These are phyloP conservation scores for Listronotus bonariensis DNA, from an alignment of 1,140 invertebrate species.

Conservation along the genomic window DNA sequence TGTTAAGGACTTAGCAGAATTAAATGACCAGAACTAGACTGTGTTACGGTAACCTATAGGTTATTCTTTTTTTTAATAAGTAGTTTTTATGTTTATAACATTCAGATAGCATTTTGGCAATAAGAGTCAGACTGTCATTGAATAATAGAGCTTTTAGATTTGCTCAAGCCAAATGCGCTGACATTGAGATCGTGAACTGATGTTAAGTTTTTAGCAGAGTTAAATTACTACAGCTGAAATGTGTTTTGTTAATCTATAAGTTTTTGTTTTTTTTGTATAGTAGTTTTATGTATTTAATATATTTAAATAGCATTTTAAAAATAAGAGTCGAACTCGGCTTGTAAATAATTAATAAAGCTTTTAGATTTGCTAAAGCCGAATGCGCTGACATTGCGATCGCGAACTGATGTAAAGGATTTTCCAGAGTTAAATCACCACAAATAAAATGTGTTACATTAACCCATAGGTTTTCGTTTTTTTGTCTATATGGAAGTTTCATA, in stretches of 20 bases:
- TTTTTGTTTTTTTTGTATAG: too few species aligned
- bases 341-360: conserved; percentile 37
- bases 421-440: conserved; percentile 1
- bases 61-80: too few species aligned
- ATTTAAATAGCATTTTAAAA: too few species aligned
- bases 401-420: conserved; percentile 16
- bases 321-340: conserved; percentile 35
- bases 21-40: not conserved
- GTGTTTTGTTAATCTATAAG: too few species aligned
- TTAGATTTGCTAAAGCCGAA: conserved; percentile 32
- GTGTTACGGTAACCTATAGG: too few species aligned
- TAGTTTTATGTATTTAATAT: too few species aligned
- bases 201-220: conserved; percentile 9
- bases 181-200: conserved; percentile 26
- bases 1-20: conserved; percentile 7
- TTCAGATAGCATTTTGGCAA: conserved; percentile 38
- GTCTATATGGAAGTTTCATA: too few species aligned
- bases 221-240: not conserved
- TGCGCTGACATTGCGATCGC: conserved; percentile 30
- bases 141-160: conserved; percentile 37
- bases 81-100: too few species aligned
- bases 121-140: conserved; percentile 37
- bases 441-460: not conserved
- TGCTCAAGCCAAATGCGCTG: conserved; percentile 32
- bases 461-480: too few species aligned